phyloP scores from a whole-genome alignment of 2,113 vertebrate genomes.

The Suncus etruscus region DNA sequence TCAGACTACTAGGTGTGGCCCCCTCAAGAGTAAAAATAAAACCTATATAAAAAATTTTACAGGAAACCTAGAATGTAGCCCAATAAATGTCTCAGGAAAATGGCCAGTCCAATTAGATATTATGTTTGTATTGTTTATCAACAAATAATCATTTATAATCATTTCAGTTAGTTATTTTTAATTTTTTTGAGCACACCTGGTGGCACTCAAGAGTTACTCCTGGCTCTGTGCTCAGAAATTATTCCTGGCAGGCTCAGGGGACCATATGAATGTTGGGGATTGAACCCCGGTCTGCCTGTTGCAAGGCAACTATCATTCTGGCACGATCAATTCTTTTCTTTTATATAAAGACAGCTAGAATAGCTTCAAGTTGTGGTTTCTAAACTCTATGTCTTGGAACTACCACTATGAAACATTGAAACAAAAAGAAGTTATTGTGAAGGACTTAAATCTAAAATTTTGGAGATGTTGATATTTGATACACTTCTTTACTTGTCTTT shows the following conservation, averaged over 20 bases:
- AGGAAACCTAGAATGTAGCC: constrained; percentile 45
- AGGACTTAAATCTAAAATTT: constrained; percentile 15
- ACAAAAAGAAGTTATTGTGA: neutral
- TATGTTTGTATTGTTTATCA: constrained; percentile 48
- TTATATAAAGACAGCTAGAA: neutral
- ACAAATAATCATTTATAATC: neutral
- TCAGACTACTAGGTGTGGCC: no score
- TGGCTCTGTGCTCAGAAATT: no score
- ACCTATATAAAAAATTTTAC: constrained; percentile 58
- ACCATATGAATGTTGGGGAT: no score
- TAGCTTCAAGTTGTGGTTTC: constrained; percentile 6
- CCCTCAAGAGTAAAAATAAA: neutral
- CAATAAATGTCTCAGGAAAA: constrained; percentile 64
- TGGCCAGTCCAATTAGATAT: constrained; percentile 52
- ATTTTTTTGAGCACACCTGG: neutral
- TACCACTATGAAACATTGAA: neutral
- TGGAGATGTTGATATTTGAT: neutral
- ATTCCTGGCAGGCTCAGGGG: no score
- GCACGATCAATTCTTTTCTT: no score
- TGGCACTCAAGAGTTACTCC: no score
- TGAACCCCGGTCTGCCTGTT: no score
- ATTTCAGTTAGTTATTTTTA: constrained; percentile 59
- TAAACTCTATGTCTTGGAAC: neutral
- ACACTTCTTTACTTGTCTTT: constrained; percentile 10
- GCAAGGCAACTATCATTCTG: no score